Conservation (phyloP, 2,113 vertebrate genomes). For the Cyphomyrus plagiostoma region DNA sequence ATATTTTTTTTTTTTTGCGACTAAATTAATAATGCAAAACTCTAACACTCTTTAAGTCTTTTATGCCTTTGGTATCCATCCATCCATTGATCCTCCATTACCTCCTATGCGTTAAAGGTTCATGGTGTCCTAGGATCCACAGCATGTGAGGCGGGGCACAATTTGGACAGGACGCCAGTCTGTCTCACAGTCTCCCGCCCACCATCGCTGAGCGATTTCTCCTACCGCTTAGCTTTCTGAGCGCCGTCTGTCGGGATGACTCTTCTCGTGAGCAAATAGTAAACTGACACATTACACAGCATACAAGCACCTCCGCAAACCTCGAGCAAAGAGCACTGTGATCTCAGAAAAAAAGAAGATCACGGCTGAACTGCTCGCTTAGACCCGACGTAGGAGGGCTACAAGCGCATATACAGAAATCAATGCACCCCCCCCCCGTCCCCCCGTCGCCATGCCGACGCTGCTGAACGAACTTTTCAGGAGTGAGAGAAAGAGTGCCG, state of each 20-base stretch:
- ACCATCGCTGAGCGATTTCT: neutral
- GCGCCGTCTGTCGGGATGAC: neutral
- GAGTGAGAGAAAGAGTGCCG: neutral
- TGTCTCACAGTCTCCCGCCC: neutral
- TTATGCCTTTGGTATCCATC: neutral
- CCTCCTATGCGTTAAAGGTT: neutral
- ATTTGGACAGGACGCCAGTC: neutral
- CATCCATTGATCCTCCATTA: neutral
- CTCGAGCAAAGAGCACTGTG: neutral
- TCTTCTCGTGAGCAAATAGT: neutral
- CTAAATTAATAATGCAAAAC: neutral
- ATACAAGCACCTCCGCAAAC: neutral
- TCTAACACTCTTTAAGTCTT: neutral
- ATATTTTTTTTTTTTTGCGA: neutral
- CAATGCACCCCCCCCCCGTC: neutral
- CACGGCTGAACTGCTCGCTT: neutral
- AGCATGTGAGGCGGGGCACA: neutral
- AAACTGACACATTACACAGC: neutral
- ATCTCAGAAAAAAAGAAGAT: neutral
- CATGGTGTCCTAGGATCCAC: neutral
- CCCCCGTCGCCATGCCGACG: neutral
- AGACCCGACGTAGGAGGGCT: neutral
- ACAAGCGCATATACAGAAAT: neutral
- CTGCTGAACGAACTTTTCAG: neutral
- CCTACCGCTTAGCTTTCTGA: neutral